Evolutionary conservation across 2,113 vertebrate genomes (phyloP).

Genomic region (Tragelaphus buxtoni): DNA sequence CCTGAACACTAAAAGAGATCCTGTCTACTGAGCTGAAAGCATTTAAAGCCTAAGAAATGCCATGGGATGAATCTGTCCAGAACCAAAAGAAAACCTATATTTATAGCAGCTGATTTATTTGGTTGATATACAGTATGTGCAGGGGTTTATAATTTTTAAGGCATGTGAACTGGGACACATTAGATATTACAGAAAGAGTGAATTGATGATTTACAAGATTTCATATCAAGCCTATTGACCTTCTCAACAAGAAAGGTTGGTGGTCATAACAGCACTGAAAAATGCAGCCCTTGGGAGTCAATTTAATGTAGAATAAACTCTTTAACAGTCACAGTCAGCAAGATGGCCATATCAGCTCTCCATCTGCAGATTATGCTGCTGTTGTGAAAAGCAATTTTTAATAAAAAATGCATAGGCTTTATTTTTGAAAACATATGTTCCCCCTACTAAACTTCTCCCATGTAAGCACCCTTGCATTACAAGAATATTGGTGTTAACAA

Average conservation of each 20-base stretch:
- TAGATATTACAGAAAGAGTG: slow-evolving; percentile 79
- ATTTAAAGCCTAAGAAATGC: slow-evolving; percentile 75
- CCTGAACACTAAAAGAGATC: slow-evolving; percentile 58
- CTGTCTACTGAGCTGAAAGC: slow-evolving; percentile 69
- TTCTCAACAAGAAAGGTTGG: slow-evolving; percentile 83
- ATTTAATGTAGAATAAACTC: slow-evolving; percentile 84
- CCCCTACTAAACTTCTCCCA: slow-evolving; percentile 48
- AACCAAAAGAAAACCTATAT: slow-evolving; percentile 75
- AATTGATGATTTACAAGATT: slow-evolving; percentile 83
- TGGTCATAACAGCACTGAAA: slow-evolving; percentile 76
- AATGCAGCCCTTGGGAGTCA: slow-evolving; percentile 80
- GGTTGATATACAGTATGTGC: slow-evolving; percentile 78
- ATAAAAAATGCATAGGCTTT: slow-evolving; percentile 74
- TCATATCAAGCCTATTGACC: slow-evolving; percentile 83
- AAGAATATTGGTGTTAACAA: slow-evolving; percentile 49
- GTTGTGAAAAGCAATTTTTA: slow-evolving; percentile 66
- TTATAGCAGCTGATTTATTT: slow-evolving; percentile 82
- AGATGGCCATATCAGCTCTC: slow-evolving; percentile 76
- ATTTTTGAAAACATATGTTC: slow-evolving; percentile 71
- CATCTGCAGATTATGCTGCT: slow-evolving; percentile 75
- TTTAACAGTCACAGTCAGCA: slow-evolving; percentile 77
- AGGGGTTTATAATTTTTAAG: slow-evolving; percentile 82
- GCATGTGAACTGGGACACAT: slow-evolving; percentile 76
- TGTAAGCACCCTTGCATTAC: not conserved
- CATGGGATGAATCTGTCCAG: slow-evolving; percentile 72